Evolutionary conservation across 2,113 vertebrate genomes (phyloP), one percentile per base, ranked within the genome.

Genomic region (Podarcis cretensis): DNA sequence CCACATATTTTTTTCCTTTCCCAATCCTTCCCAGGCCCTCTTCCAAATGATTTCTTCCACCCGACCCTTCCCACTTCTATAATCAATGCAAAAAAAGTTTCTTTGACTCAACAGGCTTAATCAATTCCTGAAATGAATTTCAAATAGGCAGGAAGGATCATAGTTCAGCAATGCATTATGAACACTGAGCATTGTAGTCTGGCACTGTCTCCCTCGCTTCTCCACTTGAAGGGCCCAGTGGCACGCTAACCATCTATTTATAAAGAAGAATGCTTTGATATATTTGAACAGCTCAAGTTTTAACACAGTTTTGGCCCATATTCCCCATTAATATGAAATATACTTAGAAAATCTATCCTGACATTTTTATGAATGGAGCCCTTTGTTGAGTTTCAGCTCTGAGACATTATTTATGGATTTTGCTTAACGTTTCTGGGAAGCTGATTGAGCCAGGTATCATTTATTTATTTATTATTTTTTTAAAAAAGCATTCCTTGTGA

Each of bases 281-380:
- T 87, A 80, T 37, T 57, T 66, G 69, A 91, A 86, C n/a, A 78
- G 66, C 66, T 91, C 65, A 32, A 35, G 18, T 94, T 91, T 94
- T 90, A 84, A 80, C 65, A 89, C 89, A 86, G 78, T 57, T 89
- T 87, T 79, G 93, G 82, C 92, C 12, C 77, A 81, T 74, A 93
- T 66, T 87, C 25, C 37, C 89, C 83, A 90, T 89, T 86, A 87
- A 20, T 63, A 63, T 93, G 85, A 95, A 95, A 94, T 82, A 65
- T 27, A 82, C 91, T 92, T 54, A 90, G 90, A 89, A 95, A 93
- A 92, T 20, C 13, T 59, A 40, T 40, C 87, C 57, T 84, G 93
- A 93, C 89, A 90, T 69, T 66, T 93, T 95, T 91, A 84, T 86
- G 89, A 94, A 91, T 95, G 91, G 91, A 84, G 91, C 7, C 74